Evolutionary conservation across 1,140 invertebrate genomes (phyloP), one percentile per base, ranked within the genome.

Genomic region (Brevipalpus yothersi): DNA sequence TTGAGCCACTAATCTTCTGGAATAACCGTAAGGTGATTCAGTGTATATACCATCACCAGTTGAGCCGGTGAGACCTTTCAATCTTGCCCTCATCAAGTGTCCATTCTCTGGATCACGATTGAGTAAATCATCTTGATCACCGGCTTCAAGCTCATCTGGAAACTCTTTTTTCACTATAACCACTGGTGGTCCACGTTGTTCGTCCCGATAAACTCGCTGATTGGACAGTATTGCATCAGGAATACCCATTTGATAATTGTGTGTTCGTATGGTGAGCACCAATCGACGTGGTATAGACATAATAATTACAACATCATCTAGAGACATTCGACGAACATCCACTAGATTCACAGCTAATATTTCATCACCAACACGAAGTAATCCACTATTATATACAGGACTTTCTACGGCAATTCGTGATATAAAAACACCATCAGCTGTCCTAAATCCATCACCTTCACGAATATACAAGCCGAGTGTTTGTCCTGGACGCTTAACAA

Each of bases 301-400:
- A 66, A 97, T 87, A 66, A 97, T 93, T 58, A 98, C 93, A 47
- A 97, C 92, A 72, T 98, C 93, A 71, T 98, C 93, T 63, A 98
- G 74, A 64, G 86, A 91, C 91, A 97, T 97, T 66, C 86, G 82
- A 59, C 86, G 84, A 63, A 98, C 92, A 69, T 96, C 89, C 55
- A 97, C 92, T 67, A 94, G 76, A 74, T 98, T 98, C 42, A 98
- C 90, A 7, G 90, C 89, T 63, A 97, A 73, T 68, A 98, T 96
- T 75, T 98, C 93, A 73, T 98, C 94, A n/a, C 92, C 92, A 8
- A 97, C 90, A 73, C 88, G 84, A 56, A 97, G 74, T 70, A 91
- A 89, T 47, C 91, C 90, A 69, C 90, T 93, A 72, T 91, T 91
- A 71, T 91, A 92, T 19, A 94, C 89, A 9, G 89, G 86, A 54